Base-by-base conservation (phyloP, 2,113 vertebrate species). In the Cygnus atratus region DNA sequence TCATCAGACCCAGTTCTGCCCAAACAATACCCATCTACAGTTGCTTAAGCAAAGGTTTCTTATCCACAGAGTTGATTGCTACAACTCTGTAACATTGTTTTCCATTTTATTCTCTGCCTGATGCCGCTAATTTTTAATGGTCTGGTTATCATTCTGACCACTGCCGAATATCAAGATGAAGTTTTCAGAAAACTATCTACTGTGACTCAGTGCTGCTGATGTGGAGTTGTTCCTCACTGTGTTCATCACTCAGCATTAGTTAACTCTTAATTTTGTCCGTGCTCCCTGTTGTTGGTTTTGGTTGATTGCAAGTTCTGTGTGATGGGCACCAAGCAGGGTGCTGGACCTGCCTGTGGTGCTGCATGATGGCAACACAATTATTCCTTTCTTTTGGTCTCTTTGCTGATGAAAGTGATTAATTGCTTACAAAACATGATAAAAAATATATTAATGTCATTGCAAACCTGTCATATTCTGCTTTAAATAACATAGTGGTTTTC, bases 91-190 rank as follows among this genome's bases (percentile, higher is more conserved):
- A 48, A 85, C 50, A 24, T 59, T 90, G 41, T 79, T 92, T 92
- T 89, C n/a, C 28, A 37, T 84, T 87, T 89, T 78, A 62, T 35
- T n/a, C 58, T 87, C 81, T 93, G 66, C 48, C 39, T 88, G 75
- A 29, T 39, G 39, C 44, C 72, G 33, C 54, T 84, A 72, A 62
- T 84, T 84, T 87, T 91, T 89, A 93, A 91, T 85, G 70, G 54
- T 75, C 54, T 76, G 25, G 75, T 96, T 91, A 87, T 85, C 66
- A 87, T 95, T 92, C 77, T 85, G 77, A 77, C 77, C 71, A 31
- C 54, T 70, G 66, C 39, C 82, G 71, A 93, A 91, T 19, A 70
- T 0, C 0, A 5, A 87, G 66, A 33, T 79, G 81, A 92, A 89
- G 62, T 87, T 96, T 93, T 92, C 71, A 82, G 77, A 79, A 84